These are phyloP conservation scores for Peromyscus maniculatus DNA, from an alignment of 2,113 vertebrate species.

Conservation along the genomic window DNA sequence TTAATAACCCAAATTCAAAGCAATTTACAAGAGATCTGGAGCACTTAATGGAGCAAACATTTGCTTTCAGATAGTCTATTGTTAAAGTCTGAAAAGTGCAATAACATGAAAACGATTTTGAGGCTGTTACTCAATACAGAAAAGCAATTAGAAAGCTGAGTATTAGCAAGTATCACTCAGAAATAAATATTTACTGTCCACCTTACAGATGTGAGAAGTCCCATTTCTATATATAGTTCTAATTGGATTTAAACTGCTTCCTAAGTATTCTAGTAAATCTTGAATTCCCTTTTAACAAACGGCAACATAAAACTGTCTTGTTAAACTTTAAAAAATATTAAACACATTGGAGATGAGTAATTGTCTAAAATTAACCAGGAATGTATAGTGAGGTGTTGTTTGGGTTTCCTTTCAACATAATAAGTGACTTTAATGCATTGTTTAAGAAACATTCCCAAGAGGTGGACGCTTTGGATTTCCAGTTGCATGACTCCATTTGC, in stretches of 20 bases:
- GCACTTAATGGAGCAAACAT: slow-evolving; percentile 60
- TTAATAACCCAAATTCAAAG: slow-evolving; percentile 65
- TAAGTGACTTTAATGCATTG: slow-evolving; percentile 75
- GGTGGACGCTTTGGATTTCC: slow-evolving; percentile 49
- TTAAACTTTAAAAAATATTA: slow-evolving; percentile 59
- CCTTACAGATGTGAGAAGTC: slow-evolving; percentile 69
- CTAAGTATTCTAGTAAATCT: slow-evolving; percentile 47
- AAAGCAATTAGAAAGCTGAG: slow-evolving; percentile 73
- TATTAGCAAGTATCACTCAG: slow-evolving; percentile 72
- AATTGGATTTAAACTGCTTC: slow-evolving; percentile 67
- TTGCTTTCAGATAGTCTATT: slow-evolving; percentile 69
- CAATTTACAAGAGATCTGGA: slow-evolving; percentile 52
- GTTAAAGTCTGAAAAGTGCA: slow-evolving; percentile 64
- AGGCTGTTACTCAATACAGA: slow-evolving; percentile 6
- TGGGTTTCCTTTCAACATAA: slow-evolving; percentile 38
- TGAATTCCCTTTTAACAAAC: slow-evolving; percentile 58
- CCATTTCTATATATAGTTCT: slow-evolving; percentile 74
- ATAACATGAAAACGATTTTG: slow-evolving; percentile 65
- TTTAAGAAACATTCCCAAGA: slow-evolving; percentile 72
- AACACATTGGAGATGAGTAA: slow-evolving; percentile 49
- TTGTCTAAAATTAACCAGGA: slow-evolving; percentile 67
- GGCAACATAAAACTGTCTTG: neutral
- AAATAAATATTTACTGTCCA: slow-evolving; percentile 73
- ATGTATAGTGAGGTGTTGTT: slow-evolving; percentile 53
- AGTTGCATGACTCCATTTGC: slow-evolving; percentile 31